Conservation (phyloP, 2,113 vertebrate species). For the Cairina moschata region DNA sequence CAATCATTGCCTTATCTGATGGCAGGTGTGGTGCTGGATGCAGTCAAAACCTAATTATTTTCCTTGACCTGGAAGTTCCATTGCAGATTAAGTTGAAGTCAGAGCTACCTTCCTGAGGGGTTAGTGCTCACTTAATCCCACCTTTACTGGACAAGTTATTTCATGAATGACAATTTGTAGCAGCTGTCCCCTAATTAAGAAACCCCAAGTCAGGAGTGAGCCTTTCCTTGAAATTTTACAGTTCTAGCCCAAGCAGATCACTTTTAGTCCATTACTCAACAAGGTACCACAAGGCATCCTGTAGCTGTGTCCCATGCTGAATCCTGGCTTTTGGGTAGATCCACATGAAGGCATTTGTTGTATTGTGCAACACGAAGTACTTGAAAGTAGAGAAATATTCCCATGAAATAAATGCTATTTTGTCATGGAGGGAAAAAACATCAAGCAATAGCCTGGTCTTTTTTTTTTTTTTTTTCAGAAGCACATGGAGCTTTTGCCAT, state of each 20-base stretch:
- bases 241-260: not conserved
- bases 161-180: not conserved
- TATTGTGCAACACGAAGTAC: not conserved
- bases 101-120: not conserved
- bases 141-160: not conserved
- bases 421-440: not conserved
- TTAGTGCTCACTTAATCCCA: not conserved
- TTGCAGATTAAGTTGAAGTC: not conserved
- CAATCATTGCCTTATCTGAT: not conserved
- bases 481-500: not conserved
- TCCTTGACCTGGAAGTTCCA: not conserved
- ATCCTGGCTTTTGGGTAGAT: not conserved
- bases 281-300: not conserved
- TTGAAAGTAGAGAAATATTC: not conserved
- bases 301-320: not conserved
- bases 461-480: not conserved
- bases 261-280: not conserved
- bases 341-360: fast-evolving
- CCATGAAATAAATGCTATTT: fast-evolving
- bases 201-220: not conserved
- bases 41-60: not conserved
- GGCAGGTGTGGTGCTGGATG: not conserved
- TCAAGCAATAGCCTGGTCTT: not conserved
- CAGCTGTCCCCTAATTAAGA: not conserved
- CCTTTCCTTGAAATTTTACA: not conserved